Evolutionary conservation across 2,888 invertebrate species (phyloP).

Genomic region (Thera britannica): DNA sequence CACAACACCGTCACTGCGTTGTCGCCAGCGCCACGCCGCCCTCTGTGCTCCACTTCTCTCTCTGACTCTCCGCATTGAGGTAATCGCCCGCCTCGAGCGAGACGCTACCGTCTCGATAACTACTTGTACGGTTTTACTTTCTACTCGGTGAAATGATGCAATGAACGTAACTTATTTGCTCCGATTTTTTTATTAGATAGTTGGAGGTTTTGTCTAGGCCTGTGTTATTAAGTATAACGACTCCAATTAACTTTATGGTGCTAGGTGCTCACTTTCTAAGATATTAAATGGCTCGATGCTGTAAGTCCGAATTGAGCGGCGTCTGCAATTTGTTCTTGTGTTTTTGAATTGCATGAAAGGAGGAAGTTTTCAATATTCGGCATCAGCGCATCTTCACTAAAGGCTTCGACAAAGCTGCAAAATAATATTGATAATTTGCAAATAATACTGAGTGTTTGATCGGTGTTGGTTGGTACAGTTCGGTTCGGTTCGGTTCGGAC

Average conservation of each 20-base stretch:
- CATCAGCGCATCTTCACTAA: conserved; percentile 69
- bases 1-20: conserved; percentile 80
- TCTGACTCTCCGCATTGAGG: conserved; percentile 76
- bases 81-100: conserved; percentile 36
- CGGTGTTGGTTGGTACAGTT: conserved; percentile 57
- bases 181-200: conserved; percentile 4
- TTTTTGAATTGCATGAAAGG: conserved; percentile 40
- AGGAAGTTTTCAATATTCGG: conserved; percentile 45
- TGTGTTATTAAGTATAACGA: conserved; percentile 43
- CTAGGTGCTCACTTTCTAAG: conserved; percentile 51
- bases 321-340: conserved; percentile 36
- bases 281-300: conserved; percentile 42
- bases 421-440: conserved; percentile 71
- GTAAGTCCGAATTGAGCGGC: conserved; percentile 40
- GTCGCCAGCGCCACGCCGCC: conserved; percentile 72
- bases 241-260: conserved; percentile 38
- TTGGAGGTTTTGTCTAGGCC: conserved; percentile 17
- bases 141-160: conserved; percentile 35
- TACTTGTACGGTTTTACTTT: conserved; percentile 35
- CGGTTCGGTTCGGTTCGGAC: conserved; percentile 59
- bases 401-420: conserved; percentile 79
- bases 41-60: conserved; percentile 82
- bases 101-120: conserved; percentile 34
- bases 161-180: conserved; percentile 12
- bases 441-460: conserved; percentile 66